Conservation (phyloP, 2,888 invertebrate genomes). For the Neria commutata region DNA sequence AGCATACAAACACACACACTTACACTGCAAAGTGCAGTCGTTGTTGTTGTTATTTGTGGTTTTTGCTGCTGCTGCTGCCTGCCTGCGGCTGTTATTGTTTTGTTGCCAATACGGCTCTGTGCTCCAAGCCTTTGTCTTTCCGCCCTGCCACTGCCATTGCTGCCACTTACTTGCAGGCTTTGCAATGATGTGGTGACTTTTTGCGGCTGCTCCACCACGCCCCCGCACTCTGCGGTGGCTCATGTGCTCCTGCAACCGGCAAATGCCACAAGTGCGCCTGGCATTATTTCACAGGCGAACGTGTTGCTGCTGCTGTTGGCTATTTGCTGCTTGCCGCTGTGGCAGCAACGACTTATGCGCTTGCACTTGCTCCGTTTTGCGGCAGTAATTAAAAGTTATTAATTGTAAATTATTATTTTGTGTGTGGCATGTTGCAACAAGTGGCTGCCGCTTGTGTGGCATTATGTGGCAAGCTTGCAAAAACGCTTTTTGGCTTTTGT, state of each 20-base stretch:
- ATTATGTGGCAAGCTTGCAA: too few species aligned
- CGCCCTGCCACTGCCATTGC: too few species aligned
- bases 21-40: neutral
- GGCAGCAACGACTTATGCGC: neutral
- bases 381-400: constrained; percentile 9
- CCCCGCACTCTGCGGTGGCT: too few species aligned
- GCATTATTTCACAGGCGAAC: too few species aligned
- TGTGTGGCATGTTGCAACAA: neutral
- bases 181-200: too few species aligned
- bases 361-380: constrained; percentile 10
- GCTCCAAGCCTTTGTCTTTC: too few species aligned
- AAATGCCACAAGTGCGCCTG: too few species aligned
- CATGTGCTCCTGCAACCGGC: too few species aligned
- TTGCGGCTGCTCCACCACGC: too few species aligned
- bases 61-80: neutral
- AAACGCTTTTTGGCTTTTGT: too few species aligned
- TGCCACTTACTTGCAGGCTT: too few species aligned
- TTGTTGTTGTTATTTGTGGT: neutral
- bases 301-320: neutral
- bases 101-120: too few species aligned
- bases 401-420: constrained; percentile 8
- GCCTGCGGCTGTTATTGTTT: neutral
- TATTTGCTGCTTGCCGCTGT: neutral
- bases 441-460: neutral
- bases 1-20: neutral